These are phyloP conservation scores for Amitus sp. DNA, from an alignment of 2,888 invertebrate species.

Conservation along the genomic window DNA sequence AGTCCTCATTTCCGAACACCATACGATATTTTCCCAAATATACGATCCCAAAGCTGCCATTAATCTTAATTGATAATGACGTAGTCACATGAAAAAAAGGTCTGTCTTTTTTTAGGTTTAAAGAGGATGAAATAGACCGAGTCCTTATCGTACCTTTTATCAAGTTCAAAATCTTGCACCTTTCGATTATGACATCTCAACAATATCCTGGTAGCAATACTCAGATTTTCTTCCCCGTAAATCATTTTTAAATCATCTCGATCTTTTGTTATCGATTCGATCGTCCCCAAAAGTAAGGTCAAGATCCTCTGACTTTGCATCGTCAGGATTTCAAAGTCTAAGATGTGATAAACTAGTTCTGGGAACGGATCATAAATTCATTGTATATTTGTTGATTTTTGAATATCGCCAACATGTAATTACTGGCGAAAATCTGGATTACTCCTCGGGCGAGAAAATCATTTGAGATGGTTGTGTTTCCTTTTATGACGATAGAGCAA, in stretches of 20 bases:
- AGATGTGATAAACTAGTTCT: conserved; percentile 45
- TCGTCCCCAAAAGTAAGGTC: conserved; percentile 46
- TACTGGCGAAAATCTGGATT: conserved; percentile 42
- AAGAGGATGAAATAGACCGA: no score
- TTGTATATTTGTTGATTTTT: background rate
- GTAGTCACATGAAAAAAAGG: no score
- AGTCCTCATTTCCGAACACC: conserved; percentile 46
- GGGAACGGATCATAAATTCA: conserved; percentile 6
- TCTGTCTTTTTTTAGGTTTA: no score
- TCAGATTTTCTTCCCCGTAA: conserved; percentile 40
- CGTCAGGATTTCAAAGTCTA: conserved; percentile 42
- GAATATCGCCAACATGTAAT: conserved; percentile 8
- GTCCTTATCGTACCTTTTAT: conserved; percentile 56
- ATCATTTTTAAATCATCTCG: conserved; percentile 23
- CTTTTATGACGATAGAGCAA: conserved; percentile 41
- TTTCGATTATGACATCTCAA: conserved; percentile 42
- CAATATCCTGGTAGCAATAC: conserved; percentile 43
- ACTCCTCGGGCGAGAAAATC: conserved; percentile 43
- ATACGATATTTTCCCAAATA: conserved; percentile 62
- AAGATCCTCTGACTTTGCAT: conserved; percentile 49
- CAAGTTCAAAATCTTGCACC: conserved; percentile 53
- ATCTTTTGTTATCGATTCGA: conserved; percentile 45
- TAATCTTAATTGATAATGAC: no score
- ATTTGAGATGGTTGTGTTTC: conserved; percentile 21
- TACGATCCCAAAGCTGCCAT: conserved; percentile 62